Evolutionary conservation across 37 sponge, comb jelly and placozoan genomes (phyloP), one percentile per base, ranked within the genome.

Genomic region (Beroe forskalii): DNA sequence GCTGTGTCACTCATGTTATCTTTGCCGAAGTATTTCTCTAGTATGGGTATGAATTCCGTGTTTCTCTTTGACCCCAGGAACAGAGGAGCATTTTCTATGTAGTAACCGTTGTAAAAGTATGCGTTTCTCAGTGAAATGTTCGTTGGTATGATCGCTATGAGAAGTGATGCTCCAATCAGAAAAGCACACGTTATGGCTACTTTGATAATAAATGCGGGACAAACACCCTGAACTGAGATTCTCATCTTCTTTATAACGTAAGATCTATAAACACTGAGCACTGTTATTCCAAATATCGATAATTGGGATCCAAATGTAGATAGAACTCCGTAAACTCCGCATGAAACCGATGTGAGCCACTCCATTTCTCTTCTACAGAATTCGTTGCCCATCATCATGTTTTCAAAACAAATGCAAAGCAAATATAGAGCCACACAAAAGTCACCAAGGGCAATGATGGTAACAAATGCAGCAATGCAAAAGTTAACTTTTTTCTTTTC

Each of bases 261-360:
- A 23, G 86, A 32, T 44, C 86, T 32, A 25, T 80, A 80, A 17
- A 80, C 44, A 24, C 55, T 44, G 23, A 80, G 24, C 0, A 38
- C 20, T 1, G 86, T 80, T 28, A 80, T 80, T 0, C 38, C 86
- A 41, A 80, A 44, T 4, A 80, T 48, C 14, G 86, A 80, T 17
- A 80, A 37, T 48, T 80, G 38, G 9, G 86, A 80, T 42, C 86
- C 86, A 43, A 80, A 80, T 19, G 86, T 80, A 6, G 86, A 80
- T 22, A 80, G 20, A 22, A 80, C 86, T 25, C 86, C 86, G 22
- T 80, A 80, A 48, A 80, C 40, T 22, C 35, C 86, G 22, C 86
- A 80, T 1, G 86, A 44, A 23, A 12, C 8, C 0, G 86, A 80
- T 38, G 86, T 80, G 20, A 42, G n/a, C 86, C 86, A 80, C 3